Percentiles rank a stretch among this genome's conserved stretches.
These are phyloP conservation scores for Ectropis grisescens DNA, from an alignment of 1,140 invertebrate genomes.

Conservation along the genomic window DNA sequence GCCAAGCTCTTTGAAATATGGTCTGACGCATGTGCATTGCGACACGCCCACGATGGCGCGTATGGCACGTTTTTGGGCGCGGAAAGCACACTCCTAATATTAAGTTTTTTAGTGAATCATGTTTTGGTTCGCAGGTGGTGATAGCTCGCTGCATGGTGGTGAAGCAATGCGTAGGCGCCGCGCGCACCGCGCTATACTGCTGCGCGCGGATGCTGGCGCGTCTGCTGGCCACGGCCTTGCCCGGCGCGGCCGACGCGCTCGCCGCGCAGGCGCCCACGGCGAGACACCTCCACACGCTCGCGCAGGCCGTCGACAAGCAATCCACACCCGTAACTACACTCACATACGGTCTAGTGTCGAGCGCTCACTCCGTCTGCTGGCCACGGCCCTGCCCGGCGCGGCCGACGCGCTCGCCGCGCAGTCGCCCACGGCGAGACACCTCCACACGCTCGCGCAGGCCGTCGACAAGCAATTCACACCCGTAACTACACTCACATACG, in stretches of 20 bases:
- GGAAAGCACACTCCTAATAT: no score
- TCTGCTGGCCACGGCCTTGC: conserved; percentile 41
- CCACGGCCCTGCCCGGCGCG: conserved; percentile 33
- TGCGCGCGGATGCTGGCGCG: conserved; percentile 29
- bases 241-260: conserved; percentile 63
- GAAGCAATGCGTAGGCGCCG: conserved; percentile 18
- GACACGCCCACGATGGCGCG: no score
- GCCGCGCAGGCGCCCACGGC: conserved; percentile 65
- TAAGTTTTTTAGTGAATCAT: no score
- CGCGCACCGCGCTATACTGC: conserved; percentile 24
- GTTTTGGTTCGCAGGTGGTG: conserved; percentile 26
- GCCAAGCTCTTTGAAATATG: no score
- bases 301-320: conserved; percentile 70
- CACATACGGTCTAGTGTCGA: conserved; percentile 1
- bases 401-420: conserved; percentile 17
- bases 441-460: conserved; percentile 69
- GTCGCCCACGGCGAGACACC: conserved; percentile 55
- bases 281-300: conserved; percentile 64
- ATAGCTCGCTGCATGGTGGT: conserved; percentile 52
- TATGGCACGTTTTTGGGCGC: no score
- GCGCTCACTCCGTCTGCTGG: conserved; percentile 15
- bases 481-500: background rate
- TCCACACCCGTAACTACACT: conserved; percentile 29
- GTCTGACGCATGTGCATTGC: no score
- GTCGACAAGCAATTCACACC: conserved; percentile 68